These are phyloP conservation scores for Isichthys henryi DNA, from an alignment of 2,113 vertebrate species.

Conservation along the genomic window DNA sequence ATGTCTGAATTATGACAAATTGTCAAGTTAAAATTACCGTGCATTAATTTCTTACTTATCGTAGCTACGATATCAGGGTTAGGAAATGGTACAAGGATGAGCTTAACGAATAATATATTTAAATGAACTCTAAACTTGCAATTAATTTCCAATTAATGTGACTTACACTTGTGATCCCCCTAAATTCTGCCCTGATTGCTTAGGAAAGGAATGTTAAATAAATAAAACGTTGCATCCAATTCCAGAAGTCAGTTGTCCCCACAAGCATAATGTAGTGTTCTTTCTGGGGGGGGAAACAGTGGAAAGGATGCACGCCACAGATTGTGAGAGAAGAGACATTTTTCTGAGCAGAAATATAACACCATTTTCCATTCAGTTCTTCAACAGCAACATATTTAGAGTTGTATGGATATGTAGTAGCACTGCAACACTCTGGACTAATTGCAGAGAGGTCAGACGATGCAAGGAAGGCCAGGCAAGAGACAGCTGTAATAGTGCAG, in stretches of 20 bases:
- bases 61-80: background rate
- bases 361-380: background rate
- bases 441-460: background rate
- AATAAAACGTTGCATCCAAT: background rate
- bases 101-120: background rate
- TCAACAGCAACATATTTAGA: background rate
- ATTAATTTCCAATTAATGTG: background rate
- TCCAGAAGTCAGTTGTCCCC: background rate
- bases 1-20: background rate
- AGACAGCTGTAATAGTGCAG: background rate
- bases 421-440: background rate
- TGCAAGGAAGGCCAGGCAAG: background rate
- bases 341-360: background rate
- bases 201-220: background rate
- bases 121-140: background rate
- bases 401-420: background rate
- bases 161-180: background rate
- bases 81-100: background rate
- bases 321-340: background rate
- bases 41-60: background rate
- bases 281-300: background rate
- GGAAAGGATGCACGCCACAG: background rate
- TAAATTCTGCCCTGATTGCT: background rate
- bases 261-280: background rate
- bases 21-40: background rate